Evolutionary conservation across 1,140 invertebrate species (phyloP).

Genomic region (Magallana gigas): DNA sequence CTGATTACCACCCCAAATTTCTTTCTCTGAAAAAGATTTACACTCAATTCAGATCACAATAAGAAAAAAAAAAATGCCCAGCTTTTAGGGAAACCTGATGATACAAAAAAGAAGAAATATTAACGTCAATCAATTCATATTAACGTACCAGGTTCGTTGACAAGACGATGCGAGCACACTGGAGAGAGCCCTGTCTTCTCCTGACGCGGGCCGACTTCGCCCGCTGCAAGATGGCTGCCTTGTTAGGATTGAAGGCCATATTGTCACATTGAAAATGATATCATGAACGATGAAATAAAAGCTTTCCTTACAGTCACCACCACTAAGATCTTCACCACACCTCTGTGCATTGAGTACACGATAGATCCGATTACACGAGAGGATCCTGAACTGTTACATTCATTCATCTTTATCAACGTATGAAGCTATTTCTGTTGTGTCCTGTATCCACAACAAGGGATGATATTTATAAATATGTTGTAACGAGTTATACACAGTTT

Average conservation of each 20-base stretch:
- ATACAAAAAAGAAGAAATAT: too few species aligned
- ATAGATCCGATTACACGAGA: background rate
- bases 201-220: background rate
- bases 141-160: background rate
- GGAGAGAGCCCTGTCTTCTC: background rate
- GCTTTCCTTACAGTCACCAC: too few species aligned
- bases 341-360: background rate
- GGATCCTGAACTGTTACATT: background rate
- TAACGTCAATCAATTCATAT: too few species aligned
- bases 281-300: background rate
- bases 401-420: background rate
- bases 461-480: too few species aligned
- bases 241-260: constrained; percentile 7
- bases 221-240: constrained; percentile 2
- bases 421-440: background rate
- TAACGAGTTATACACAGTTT: too few species aligned
- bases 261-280: background rate
- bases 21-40: too few species aligned
- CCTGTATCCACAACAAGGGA: background rate
- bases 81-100: too few species aligned
- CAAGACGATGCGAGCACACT: background rate
- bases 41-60: too few species aligned
- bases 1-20: too few species aligned
- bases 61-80: too few species aligned
- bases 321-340: background rate